A percentile compares a stretch with the other conserved stretches of the same genome.
These are phyloP conservation scores for Acestrorhynchus altus DNA, from an alignment of 2,797 vertebrate genomes.

Conservation along the genomic window DNA sequence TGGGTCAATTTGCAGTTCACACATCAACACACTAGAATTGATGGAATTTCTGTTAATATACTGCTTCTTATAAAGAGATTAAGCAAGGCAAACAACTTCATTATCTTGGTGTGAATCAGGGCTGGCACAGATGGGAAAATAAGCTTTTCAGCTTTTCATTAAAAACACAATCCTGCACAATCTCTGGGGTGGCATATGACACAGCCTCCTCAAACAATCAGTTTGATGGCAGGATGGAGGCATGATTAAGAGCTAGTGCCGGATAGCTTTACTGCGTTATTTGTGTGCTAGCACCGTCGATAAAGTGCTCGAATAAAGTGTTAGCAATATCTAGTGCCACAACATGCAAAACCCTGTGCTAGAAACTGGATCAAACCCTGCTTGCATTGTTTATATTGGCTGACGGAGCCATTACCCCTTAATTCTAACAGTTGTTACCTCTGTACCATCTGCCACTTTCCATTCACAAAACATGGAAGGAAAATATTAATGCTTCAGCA, in stretches of 20 bases:
- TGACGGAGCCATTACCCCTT: conserved; percentile 9
- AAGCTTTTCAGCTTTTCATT: conserved; percentile 80
- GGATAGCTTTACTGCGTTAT: conserved; percentile 13
- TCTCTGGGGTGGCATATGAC: conserved; percentile 70
- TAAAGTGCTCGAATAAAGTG: neutral
- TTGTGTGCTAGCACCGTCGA: neutral
- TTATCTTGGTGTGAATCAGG: conserved; percentile 73
- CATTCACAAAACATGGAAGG: conserved; percentile 8
- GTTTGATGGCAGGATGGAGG: conserved; percentile 55
- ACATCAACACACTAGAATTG: conserved; percentile 58
- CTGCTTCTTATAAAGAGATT: conserved; percentile 77
- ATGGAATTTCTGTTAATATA: conserved; percentile 78
- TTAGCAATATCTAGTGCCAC: neutral
- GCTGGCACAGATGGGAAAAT: conserved; percentile 78
- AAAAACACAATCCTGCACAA: conserved; percentile 76
- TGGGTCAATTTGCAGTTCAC: conserved; percentile 16
- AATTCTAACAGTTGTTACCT: conserved; percentile 37
- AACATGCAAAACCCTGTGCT: conserved; percentile 28
- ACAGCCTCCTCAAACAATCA: conserved; percentile 43
- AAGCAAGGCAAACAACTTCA: conserved; percentile 79
- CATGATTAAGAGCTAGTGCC: conserved; percentile 39
- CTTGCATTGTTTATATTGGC: conserved; percentile 9
- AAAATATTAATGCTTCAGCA: neutral
- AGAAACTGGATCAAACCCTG: conserved; percentile 5
- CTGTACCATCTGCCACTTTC: conserved; percentile 20